Evolutionary conservation across 2,797 vertebrate species (phyloP).

Genomic region (Octomys mimax): DNA sequence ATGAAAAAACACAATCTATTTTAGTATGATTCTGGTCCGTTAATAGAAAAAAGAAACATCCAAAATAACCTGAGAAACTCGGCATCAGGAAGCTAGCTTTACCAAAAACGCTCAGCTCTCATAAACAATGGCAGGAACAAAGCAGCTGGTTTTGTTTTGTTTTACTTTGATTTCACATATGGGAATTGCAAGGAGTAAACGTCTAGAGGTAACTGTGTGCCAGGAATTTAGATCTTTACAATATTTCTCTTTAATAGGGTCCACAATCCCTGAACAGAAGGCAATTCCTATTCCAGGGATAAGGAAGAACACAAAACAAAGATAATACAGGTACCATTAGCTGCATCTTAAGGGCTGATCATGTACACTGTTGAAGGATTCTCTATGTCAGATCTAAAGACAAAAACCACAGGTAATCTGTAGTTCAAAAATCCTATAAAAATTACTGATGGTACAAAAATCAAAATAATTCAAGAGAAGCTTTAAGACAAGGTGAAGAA

Average conservation of each 20-base stretch:
- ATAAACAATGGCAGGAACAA: constrained; percentile 53
- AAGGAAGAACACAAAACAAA: background rate
- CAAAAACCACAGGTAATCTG: background rate
- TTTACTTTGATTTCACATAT: constrained; percentile 55
- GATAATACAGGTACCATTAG: background rate
- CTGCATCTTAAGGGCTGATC: background rate
- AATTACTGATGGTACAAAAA: background rate
- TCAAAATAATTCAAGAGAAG: background rate
- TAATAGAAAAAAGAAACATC: background rate
- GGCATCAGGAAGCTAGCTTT: background rate
- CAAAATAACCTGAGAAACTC: background rate
- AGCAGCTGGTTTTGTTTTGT: constrained; percentile 65
- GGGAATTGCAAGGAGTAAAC: constrained; percentile 23
- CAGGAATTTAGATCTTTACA: constrained; percentile 55
- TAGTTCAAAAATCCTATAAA: background rate
- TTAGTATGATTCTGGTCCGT: background rate
- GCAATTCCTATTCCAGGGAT: constrained; percentile 1
- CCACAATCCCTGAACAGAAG: constrained; percentile 63
- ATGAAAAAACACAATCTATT: background rate
- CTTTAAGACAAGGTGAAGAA: background rate
- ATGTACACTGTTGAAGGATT: background rate
- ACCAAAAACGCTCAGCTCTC: constrained; percentile 19
- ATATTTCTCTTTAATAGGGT: constrained; percentile 62
- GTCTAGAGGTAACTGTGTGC: constrained; percentile 24
- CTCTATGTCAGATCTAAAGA: background rate